phyloP scores from a whole-genome alignment of 2,113 vertebrate species.

The Perognathus longimembris region DNA sequence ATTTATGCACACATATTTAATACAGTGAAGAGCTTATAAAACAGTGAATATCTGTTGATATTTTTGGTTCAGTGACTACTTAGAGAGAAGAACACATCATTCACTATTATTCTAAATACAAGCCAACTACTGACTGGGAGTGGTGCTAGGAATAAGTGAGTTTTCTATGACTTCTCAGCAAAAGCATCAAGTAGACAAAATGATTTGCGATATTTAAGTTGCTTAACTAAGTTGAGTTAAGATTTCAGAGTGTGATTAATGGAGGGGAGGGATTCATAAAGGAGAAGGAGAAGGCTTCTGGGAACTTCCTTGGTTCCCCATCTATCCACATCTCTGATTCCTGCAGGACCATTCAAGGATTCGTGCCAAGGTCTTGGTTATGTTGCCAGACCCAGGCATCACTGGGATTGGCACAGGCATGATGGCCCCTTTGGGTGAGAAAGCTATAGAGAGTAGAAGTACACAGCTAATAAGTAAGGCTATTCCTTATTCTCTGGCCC shows the following conservation, averaged over 20 bases:
- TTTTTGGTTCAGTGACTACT: neutral
- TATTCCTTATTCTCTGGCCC: neutral
- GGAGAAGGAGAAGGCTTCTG: neutral
- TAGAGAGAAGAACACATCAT: neutral
- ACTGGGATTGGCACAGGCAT: neutral
- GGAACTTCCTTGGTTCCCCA: neutral
- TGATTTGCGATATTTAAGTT: neutral
- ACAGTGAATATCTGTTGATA: neutral
- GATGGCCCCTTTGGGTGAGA: accelerated
- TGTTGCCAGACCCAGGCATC: neutral
- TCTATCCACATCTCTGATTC: neutral
- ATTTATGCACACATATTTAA: neutral
- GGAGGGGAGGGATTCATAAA: too few species aligned
- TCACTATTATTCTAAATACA: neutral
- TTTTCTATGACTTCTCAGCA: neutral
- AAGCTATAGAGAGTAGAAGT: constrained; percentile 15
- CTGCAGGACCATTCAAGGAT: neutral
- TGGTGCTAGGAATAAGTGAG: neutral
- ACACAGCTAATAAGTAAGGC: neutral
- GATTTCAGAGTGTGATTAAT: neutral
- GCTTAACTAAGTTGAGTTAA: neutral
- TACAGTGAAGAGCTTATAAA: neutral
- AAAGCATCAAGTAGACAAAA: neutral
- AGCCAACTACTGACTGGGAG: neutral
- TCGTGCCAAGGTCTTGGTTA: neutral